Evolutionary conservation across 1,140 invertebrate genomes (phyloP).

Genomic region (Medauroidea extradentata): DNA sequence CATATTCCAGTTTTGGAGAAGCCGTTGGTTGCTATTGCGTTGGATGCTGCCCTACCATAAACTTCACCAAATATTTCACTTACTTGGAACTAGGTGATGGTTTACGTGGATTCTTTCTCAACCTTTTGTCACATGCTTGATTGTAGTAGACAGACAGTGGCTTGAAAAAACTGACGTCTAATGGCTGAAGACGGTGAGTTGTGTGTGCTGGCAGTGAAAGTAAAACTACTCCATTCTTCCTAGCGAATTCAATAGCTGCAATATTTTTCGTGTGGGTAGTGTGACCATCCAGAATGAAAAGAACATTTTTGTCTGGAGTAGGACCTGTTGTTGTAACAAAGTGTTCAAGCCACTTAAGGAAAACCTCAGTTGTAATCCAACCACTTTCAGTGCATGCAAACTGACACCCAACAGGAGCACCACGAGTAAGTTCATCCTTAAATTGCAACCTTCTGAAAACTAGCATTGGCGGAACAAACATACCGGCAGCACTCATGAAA

Average conservation of each 20-base stretch:
- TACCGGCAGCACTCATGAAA: conserved; percentile 23
- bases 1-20: too few relatives aligned
- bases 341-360: conserved; percentile 16
- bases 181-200: conserved; percentile 39
- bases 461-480: conserved; percentile 33
- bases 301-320: conserved; percentile 9
- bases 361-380: conserved; percentile 19
- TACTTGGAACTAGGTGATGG: conserved; percentile 29
- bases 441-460: conserved; percentile 32
- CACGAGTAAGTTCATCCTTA: conserved; percentile 8
- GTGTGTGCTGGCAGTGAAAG: conserved; percentile 35
- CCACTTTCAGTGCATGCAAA: conserved; percentile 9
- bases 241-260: conserved; percentile 14
- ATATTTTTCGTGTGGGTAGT: conserved; percentile 16
- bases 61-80: conserved; percentile 31
- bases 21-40: too few relatives aligned
- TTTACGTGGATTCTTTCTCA: conserved; percentile 3
- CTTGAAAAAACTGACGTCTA: conserved; percentile 41
- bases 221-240: conserved; percentile 34
- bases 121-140: conserved; percentile 17
- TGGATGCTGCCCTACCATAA: conserved; percentile 22
- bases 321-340: conserved; percentile 17
- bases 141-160: conserved; percentile 28
- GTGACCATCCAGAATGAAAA: conserved; percentile 26
- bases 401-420: conserved; percentile 8